These are phyloP conservation scores for Idaea aversata DNA, from an alignment of 2,888 invertebrate species.

Conservation along the genomic window DNA sequence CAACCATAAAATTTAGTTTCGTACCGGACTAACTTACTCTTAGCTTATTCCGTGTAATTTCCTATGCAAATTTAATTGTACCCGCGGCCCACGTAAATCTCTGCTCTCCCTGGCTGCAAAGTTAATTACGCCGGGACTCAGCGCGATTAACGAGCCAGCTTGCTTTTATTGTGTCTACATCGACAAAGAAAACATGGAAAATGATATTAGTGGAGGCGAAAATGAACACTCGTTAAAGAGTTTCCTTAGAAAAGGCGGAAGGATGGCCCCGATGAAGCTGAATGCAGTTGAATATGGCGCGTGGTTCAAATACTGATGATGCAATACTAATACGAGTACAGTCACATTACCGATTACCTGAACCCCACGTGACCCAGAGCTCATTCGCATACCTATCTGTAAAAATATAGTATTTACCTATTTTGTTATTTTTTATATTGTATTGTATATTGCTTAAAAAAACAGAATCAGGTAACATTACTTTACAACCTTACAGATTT, in stretches of 20 bases:
- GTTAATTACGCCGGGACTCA: slow-evolving; percentile 74
- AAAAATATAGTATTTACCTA: too few relatives aligned
- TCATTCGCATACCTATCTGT: too few relatives aligned
- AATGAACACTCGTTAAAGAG: slow-evolving; percentile 30
- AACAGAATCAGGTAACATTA: too few relatives aligned
- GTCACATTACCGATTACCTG: too few relatives aligned
- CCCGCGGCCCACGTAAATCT: slow-evolving; percentile 77
- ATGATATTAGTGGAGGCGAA: slow-evolving; percentile 50
- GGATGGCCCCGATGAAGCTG: slow-evolving; percentile 9
- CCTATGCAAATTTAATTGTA: slow-evolving; percentile 80
- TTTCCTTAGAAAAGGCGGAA: slow-evolving; percentile 3
- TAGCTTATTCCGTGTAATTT: slow-evolving; percentile 75
- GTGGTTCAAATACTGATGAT: slow-evolving; percentile 1
- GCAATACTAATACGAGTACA: too few relatives aligned
- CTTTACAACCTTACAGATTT: too few relatives aligned
- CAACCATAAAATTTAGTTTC: slow-evolving; percentile 66
- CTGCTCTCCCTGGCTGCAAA: slow-evolving; percentile 68
- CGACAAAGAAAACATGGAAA: slow-evolving; percentile 62
- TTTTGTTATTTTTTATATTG: too few relatives aligned
- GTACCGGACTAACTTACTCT: slow-evolving; percentile 68
- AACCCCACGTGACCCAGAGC: too few relatives aligned
- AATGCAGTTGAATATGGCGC: neutral
- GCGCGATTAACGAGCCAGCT: slow-evolving; percentile 68
- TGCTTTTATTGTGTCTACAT: slow-evolving; percentile 74
- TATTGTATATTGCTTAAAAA: too few relatives aligned